A percentile compares a stretch with the other conserved stretches of the same genome.
Conservation (phyloP, 2,113 vertebrate genomes). For the Eptesicus fuscus region DNA sequence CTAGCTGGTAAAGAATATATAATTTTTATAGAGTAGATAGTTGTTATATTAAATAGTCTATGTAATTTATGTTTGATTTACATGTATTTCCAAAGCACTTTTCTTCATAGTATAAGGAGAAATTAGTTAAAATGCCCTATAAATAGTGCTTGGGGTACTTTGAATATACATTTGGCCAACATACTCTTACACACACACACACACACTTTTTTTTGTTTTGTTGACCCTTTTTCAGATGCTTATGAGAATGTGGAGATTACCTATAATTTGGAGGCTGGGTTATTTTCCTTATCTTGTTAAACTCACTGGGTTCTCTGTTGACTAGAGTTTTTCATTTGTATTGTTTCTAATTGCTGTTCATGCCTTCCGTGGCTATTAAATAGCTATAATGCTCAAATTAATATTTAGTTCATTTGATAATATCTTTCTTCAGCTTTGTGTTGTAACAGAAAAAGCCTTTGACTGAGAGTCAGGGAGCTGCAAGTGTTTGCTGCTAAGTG, state of each 20-base stretch:
- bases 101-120: not conserved
- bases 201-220: not conserved
- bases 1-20: not conserved
- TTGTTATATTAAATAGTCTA: not conserved
- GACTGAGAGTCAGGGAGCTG: not conserved
- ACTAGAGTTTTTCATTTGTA: not conserved
- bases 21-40: not conserved
- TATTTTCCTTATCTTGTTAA: not conserved
- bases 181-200: not conserved
- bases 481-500: not conserved
- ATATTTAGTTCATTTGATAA: not conserved
- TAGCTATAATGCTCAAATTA: not conserved
- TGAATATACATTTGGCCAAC: not conserved
- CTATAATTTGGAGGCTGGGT: not conserved
- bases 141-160: not conserved
- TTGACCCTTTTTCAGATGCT: not conserved
- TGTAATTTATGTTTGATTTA: not conserved
- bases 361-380: not conserved
- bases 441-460: not conserved
- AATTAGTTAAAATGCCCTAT: conserved; percentile 8
- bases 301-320: not conserved
- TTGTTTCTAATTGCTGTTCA: not conserved
- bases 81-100: not conserved
- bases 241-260: not conserved
- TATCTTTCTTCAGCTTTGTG: not conserved